Evolutionary conservation across 2,888 invertebrate species (phyloP).

Genomic region (Malthinus seriepunctatus): DNA sequence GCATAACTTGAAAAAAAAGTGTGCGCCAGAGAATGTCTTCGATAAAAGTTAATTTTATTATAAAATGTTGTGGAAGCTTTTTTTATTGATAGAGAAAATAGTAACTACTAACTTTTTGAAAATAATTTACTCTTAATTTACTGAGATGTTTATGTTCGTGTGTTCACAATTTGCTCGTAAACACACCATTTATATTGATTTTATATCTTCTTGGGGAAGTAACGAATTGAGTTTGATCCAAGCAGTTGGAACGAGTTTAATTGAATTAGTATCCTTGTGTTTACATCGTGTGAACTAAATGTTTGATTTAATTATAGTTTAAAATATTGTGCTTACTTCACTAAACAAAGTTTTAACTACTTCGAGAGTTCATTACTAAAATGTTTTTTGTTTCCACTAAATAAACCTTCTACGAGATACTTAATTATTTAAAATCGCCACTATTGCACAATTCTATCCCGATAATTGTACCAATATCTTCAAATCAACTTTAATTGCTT

Average conservation of each 20-base stretch:
- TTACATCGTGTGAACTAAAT: slow-evolving; percentile 25
- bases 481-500: no score
- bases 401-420: no score
- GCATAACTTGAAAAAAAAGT: no score
- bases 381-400: no score
- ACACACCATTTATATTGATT: background rate
- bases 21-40: no score
- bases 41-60: no score
- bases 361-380: no score
- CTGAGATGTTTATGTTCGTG: slow-evolving; percentile 3
- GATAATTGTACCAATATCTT: no score
- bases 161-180: background rate
- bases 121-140: slow-evolving; percentile 8
- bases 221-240: slow-evolving; percentile 18
- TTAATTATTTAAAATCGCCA: no score
- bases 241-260: slow-evolving; percentile 23
- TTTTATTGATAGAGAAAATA: background rate
- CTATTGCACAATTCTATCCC: no score
- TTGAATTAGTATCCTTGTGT: slow-evolving; percentile 20
- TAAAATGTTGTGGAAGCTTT: no score
- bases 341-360: background rate
- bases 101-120: background rate
- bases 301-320: slow-evolving; percentile 27
- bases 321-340: slow-evolving; percentile 21
- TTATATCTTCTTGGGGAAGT: slow-evolving; percentile 1